Base-by-base conservation (phyloP, 1,140 invertebrate species). In the Trichoplusia ni region DNA sequence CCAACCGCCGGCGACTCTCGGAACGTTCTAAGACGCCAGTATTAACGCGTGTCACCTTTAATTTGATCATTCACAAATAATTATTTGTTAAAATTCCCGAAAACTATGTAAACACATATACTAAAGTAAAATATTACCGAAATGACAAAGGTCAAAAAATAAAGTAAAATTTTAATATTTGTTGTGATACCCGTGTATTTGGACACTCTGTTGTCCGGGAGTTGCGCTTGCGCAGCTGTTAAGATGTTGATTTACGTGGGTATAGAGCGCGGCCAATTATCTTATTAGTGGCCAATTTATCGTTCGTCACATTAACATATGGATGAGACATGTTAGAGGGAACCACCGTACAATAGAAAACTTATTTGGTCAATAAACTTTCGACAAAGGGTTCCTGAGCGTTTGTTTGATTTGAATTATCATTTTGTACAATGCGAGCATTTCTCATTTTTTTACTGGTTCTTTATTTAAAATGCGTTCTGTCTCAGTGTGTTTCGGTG, bases 261-360 rank as follows among this genome's bases (percentile, higher is more conserved):
- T 78, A 84, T 82, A 82, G 77, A 82, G 69, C 81, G 61, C 73
- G 74, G 54, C 75, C 87, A 87, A 90, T 90, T 90, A 90, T 90
- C 82, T 87, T 88, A 90, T 90, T 90, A 88, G 81, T 80, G 82
- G 75, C 69, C 79, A 84, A 90, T 87, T 88, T 86, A 88, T 86
- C 77, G 83, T 81, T 84, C 80, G 69, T 84, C 78, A 81, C 82
- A 87, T 85, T 86, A 84, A 78, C 87, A 87, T 88, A 86, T 74
- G 81, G 76, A 85, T 60, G 66, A 67, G 25, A 56, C 54, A 67
- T 73, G 56, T 70, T 54, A 65, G 13, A 81, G 49, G 60, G 73
- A 75, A 65, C 67, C 69, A 72, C 19, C 0, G 18, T 46, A 58
- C 35, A 49, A 37, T 47, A 47, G 58, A 54, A 29, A n/a, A 8